Conservation (phyloP, 2,113 vertebrate species). For the Lipophrys pholis region DNA sequence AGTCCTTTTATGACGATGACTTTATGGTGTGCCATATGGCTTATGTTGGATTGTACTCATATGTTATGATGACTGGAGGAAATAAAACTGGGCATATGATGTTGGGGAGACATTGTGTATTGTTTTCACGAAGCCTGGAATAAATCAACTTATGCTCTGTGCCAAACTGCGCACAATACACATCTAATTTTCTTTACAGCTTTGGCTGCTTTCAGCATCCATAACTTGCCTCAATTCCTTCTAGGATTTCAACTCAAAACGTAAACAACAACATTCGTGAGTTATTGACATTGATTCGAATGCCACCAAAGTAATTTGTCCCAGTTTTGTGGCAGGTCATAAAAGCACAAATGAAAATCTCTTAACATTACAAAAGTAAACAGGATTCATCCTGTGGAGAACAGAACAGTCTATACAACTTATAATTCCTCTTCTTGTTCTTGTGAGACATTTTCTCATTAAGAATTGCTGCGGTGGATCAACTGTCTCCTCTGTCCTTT, state of each 20-base stretch:
- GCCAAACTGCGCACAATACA: background rate
- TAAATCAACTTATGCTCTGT: background rate
- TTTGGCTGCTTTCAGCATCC: background rate
- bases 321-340: background rate
- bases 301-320: background rate
- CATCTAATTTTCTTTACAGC: background rate
- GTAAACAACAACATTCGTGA: background rate
- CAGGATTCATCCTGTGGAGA: background rate
- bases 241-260: too few species aligned
- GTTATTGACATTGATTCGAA: background rate
- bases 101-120: background rate
- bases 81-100: background rate
- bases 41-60: conserved; percentile 19
- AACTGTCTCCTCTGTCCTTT: too few species aligned
- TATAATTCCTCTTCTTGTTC: too few species aligned
- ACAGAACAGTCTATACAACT: background rate
- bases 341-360: background rate
- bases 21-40: conserved; percentile 36
- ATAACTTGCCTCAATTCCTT: background rate
- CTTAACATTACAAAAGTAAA: background rate
- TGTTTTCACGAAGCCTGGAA: background rate
- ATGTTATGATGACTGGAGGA: conserved; percentile 14
- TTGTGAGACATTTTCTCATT: too few species aligned
- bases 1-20: conserved; percentile 20
- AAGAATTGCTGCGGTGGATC: too few species aligned